Evolutionary conservation across 2,888 invertebrate genomes (phyloP), one percentile per base, ranked within the genome.

Genomic region (Eristalis arbustorum): DNA sequence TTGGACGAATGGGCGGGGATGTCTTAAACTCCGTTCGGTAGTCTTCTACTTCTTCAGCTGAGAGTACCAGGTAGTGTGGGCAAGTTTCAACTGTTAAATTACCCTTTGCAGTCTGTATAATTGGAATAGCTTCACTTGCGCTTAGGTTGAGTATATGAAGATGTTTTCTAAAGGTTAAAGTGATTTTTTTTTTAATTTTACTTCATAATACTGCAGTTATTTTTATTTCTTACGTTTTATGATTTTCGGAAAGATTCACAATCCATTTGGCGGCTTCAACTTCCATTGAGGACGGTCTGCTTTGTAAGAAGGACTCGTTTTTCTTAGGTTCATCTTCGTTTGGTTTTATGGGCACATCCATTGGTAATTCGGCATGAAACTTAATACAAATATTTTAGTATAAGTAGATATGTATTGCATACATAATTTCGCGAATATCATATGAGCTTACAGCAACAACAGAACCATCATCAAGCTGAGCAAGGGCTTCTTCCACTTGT

Each of bases 131-230:
- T 10, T 93, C 93, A 0, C 94, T 94, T 1, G 95, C 93, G 63
- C 96, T 96, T 10, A 96, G 93, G 90, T 96, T 96, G 1, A 96
- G 95, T 49, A 95, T 94, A 90, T 96, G 96, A 49, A 95, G 94
- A 76, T 95, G 94, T 6, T 95, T 94, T 59, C 95, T 95, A 85
- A 37, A 84, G 89, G 3, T 8, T 14, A 4, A 4, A 4, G 22
- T 40, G 25, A 11, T 62, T 23, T 49, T 6, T 4, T 13, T 25
- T 23, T 56, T 4, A 71, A 56, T 49, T 49, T 13, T 28, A 49
- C 8, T 49, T 49, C n/a, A n/a, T n/a, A 0, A 49, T 49, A 3
- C 11, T 13, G 13, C 13, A 2, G 37, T 13, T 18, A n/a, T 18
- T 18, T 18, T 1, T n/a, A n/a, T 1, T 4, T 37, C 78, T 49